Conservation (phyloP, 2,888 invertebrate genomes). For the Myathropa florea region DNA sequence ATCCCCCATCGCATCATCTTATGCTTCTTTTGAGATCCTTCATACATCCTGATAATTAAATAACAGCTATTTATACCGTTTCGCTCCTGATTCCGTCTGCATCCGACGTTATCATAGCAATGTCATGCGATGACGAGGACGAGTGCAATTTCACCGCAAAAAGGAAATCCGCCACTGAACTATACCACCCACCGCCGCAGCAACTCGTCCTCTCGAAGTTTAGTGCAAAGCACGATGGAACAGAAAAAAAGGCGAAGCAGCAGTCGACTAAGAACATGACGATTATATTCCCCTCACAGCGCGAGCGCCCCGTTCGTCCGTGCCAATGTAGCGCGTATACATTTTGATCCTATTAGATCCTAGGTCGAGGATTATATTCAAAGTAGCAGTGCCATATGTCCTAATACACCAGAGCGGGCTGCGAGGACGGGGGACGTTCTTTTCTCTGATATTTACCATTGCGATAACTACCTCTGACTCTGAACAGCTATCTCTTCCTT, state of each 20-base stretch:
- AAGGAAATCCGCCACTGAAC: constrained; percentile 49
- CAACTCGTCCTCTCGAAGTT: constrained; percentile 7
- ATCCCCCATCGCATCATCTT: constrained; percentile 51
- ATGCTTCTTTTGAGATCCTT: constrained; percentile 34
- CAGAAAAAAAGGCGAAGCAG: constrained; percentile 2
- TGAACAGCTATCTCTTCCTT: not conserved
- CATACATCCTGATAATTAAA: constrained; percentile 65
- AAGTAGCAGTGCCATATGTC: constrained; percentile 46
- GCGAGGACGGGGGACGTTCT: constrained; percentile 7
- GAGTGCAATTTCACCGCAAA: constrained; percentile 50
- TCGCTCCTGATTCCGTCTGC: not conserved
- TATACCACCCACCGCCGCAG: not conserved
- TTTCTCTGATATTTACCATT: constrained; percentile 61
- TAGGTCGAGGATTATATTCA: constrained; percentile 66
- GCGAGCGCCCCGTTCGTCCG: not conserved
- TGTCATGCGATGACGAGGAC: constrained; percentile 34
- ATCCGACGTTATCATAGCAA: constrained; percentile 38
- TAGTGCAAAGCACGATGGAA: constrained; percentile 1
- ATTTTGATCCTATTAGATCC: constrained; percentile 65
- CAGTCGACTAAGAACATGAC: constrained; percentile 61
- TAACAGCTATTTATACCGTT: constrained; percentile 27
- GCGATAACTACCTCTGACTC: constrained; percentile 40
- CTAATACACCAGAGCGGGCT: constrained; percentile 26
- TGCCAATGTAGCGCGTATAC: constrained; percentile 33
- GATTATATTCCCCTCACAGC: constrained; percentile 44